phyloP scores from a whole-genome alignment of 1,140 invertebrate genomes.

The Drosophila ironensis region DNA sequence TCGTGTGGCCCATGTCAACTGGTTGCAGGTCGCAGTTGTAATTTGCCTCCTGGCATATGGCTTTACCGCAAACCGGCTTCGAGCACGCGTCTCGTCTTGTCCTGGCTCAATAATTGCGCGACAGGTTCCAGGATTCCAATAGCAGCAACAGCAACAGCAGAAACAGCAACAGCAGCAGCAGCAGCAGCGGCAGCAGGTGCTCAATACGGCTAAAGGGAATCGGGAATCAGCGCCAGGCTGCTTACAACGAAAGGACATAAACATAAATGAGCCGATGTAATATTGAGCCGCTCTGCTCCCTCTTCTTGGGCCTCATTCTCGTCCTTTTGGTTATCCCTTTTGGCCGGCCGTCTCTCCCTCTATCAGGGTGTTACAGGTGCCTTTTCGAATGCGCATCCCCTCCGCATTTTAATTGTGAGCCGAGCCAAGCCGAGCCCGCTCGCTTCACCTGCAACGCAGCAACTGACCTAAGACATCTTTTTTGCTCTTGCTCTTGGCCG shows the following conservation, averaged over 20 bases:
- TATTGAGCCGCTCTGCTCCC: constrained; percentile 34
- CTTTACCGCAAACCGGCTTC: constrained; percentile 67
- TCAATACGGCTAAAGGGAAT: constrained; percentile 52
- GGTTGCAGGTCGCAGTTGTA: constrained; percentile 61
- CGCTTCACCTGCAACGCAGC: constrained; percentile 64
- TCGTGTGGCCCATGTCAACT: constrained; percentile 77
- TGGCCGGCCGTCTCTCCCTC: constrained; percentile 48
- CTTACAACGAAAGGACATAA: constrained; percentile 80
- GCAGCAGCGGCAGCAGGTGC: constrained; percentile 67
- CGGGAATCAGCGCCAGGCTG: constrained; percentile 67
- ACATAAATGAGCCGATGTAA: constrained; percentile 79
- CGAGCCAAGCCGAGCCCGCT: too few relatives aligned
- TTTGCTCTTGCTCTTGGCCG: constrained; percentile 64
- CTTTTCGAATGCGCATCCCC: constrained; percentile 47
- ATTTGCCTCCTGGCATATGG: constrained; percentile 72
- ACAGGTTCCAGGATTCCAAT: constrained; percentile 70
- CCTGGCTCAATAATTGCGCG: constrained; percentile 74
- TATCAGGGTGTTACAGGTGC: constrained; percentile 50
- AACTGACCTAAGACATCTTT: constrained; percentile 80
- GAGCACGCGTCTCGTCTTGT: constrained; percentile 70
- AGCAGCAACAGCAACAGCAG: constrained; percentile 26
- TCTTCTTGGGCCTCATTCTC: constrained; percentile 22
- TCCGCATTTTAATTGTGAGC: constrained; percentile 70
- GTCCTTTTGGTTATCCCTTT: background rate
- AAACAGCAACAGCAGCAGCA: constrained; percentile 34